Evolutionary conservation across 2,797 vertebrate genomes (phyloP), one percentile per base, ranked within the genome.

Genomic region (Falco cherrug): DNA sequence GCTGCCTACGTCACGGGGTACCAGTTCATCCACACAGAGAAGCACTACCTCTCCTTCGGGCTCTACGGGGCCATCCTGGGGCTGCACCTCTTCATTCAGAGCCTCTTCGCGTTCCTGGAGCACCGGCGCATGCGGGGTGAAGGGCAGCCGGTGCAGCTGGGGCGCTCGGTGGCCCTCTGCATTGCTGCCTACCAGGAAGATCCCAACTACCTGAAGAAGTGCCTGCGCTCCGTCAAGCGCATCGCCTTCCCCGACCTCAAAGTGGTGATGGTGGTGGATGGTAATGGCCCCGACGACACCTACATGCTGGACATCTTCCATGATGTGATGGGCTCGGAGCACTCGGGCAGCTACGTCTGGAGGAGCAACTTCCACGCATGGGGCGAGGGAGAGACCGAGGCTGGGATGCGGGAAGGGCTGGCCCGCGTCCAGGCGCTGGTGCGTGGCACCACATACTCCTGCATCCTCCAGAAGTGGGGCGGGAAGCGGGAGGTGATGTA

Each of bases 241-340:
- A 99, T 99, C 45, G 99, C 99, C 95, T 99, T 99, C 96, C 99
- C 99, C 0, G 97, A 98, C 94, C 98, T 99, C 82, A 99, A 99
- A 97, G 99, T 99, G 96, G 99, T 99, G 94, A 98, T 99, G 98
- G 99, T 99, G 97, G 99, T 99, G 96, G 99, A 99, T 0, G 99
- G 99, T 33, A 99, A 99, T 11, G 97, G 99, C 57, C 98, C 98
- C 0, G 99, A 99, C 17, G 99, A 99, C 81, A 95, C 98, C 77
- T 99, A 99, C 98, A 99, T 99, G 99, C 98, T 99, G 98, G 99
- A 99, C 95, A 99, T 99, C 97, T 99, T 99, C 98, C 98, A 98
- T 1, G 99, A 99, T 77, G 99, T 99, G 96, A 98, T 99, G 98
- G 99, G 99, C 10, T 98, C 98, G 0, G 99, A 99, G 65, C 98